Evolutionary conservation across 2,888 invertebrate genomes (phyloP).

Genomic region (Xanthorhoe spadicearia): DNA sequence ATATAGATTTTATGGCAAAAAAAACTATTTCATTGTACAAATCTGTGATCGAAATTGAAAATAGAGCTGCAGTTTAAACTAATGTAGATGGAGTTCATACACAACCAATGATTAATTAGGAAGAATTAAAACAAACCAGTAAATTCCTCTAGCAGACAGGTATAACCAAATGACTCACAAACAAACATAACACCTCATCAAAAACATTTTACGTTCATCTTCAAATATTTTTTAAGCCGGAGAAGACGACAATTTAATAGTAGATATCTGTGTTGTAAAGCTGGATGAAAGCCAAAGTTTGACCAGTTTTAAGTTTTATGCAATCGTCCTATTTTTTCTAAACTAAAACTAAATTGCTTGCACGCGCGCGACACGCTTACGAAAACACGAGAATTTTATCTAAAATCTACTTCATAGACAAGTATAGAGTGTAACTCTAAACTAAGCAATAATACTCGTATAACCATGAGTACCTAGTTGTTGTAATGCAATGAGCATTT

Average conservation of each 20-base stretch:
- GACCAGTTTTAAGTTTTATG: conserved; percentile 78
- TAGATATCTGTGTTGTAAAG: conserved; percentile 69
- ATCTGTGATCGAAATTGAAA: background rate
- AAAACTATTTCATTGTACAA: no score
- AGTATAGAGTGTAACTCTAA: conserved; percentile 6
- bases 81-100: background rate
- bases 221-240: conserved; percentile 55
- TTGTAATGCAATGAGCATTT: conserved; percentile 60
- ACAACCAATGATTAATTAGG: background rate
- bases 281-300: conserved; percentile 77
- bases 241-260: conserved; percentile 71
- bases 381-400: conserved; percentile 42
- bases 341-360: conserved; percentile 70
- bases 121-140: conserved; percentile 7
- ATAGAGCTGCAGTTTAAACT: background rate
- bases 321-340: conserved; percentile 83
- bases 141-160: conserved; percentile 16
- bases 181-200: conserved; percentile 39
- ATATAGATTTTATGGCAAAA: no score
- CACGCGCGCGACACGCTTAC: conserved; percentile 75
- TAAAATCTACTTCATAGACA: conserved; percentile 31
- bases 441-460: no score
- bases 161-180: conserved; percentile 34
- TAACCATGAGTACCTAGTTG: background rate
- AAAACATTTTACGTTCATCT: conserved; percentile 46